These are phyloP conservation scores for Sicus ferrugineus DNA, from an alignment of 2,888 invertebrate species.

Conservation along the genomic window DNA sequence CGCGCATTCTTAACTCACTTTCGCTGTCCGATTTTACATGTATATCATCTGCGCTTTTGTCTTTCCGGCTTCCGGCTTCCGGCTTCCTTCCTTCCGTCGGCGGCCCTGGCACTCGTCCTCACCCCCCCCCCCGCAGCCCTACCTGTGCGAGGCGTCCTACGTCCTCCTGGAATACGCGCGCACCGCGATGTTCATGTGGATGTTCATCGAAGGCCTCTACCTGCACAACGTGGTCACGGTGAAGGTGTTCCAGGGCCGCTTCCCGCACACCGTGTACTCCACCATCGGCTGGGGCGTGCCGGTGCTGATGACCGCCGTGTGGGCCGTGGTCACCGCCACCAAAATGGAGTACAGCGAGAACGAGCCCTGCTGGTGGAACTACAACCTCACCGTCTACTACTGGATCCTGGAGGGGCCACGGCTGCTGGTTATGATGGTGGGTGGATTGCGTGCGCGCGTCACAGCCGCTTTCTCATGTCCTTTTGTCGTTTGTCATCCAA, in stretches of 20 bases:
- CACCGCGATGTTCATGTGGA: constrained; percentile 95
- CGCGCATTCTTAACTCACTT: too few species aligned
- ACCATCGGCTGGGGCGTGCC: constrained; percentile 80
- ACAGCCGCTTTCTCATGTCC: background rate
- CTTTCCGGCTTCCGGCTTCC: background rate
- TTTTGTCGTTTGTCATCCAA: constrained; percentile 39
- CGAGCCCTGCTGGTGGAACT: constrained; percentile 78
- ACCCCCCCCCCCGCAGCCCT: constrained; percentile 69
- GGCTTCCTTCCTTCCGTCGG: background rate
- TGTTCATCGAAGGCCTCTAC: constrained; percentile 94
- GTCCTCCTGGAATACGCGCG: constrained; percentile 86
- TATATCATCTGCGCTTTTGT: too few species aligned
- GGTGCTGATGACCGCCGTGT: constrained; percentile 72
- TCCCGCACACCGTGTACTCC: constrained; percentile 69
- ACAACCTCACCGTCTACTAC: constrained; percentile 80
- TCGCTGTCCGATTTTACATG: too few species aligned
- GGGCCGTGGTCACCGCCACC: constrained; percentile 72
- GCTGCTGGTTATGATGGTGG: constrained; percentile 79
- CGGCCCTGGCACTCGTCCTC: background rate
- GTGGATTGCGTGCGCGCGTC: too few species aligned
- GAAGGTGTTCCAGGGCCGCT: constrained; percentile 72
- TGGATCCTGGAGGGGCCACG: constrained; percentile 94
- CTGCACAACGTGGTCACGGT: constrained; percentile 85
- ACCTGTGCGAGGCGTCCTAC: constrained; percentile 81
- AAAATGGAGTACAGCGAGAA: constrained; percentile 62